Percentiles rank a stretch among this genome's conserved stretches.
These are phyloP conservation scores for Ailuropoda melanoleuca DNA, from an alignment of 2,113 vertebrate genomes.

Conservation along the genomic window DNA sequence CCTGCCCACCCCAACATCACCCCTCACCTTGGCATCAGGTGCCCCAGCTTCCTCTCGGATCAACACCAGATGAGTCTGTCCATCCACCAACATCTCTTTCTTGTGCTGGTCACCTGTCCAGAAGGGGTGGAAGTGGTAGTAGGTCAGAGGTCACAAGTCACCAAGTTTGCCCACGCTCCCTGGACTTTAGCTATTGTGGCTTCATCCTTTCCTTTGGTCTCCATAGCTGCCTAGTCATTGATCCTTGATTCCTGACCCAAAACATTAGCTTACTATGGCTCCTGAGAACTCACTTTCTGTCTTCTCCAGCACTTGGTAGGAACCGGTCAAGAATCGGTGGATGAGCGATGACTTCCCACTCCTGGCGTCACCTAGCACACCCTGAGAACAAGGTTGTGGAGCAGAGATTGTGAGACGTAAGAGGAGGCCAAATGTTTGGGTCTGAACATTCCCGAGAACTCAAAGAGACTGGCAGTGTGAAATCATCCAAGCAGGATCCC, in stretches of 20 bases:
- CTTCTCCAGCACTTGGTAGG: conserved; percentile 91
- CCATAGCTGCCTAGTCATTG: not conserved
- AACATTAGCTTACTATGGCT: fast-evolving
- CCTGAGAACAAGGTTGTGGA: conserved; percentile 81
- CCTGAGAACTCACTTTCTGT: conserved; percentile 88
- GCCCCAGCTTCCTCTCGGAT: conserved; percentile 93
- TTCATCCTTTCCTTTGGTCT: not conserved
- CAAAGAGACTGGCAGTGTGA: not conserved
- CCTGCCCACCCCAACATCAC: not conserved
- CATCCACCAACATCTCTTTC: conserved; percentile 94
- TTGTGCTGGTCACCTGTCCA: conserved; percentile 93
- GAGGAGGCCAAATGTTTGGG: not conserved
- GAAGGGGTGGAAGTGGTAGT: not conserved
- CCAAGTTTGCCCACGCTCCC: not conserved
- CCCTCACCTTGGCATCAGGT: conserved; percentile 91
- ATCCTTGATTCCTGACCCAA: not conserved
- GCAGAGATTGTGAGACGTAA: conserved; percentile 8
- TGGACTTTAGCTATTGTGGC: not conserved
- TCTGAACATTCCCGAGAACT: not conserved
- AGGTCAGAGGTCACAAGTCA: not conserved
- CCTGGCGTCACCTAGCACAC: conserved; percentile 91
- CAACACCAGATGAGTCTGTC: conserved; percentile 94
- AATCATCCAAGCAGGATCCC: not conserved
- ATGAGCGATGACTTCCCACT: conserved; percentile 95
- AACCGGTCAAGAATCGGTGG: conserved; percentile 95